phyloP scores from a whole-genome alignment of 2,888 invertebrate species.

The Lepidochrysops patricia region DNA sequence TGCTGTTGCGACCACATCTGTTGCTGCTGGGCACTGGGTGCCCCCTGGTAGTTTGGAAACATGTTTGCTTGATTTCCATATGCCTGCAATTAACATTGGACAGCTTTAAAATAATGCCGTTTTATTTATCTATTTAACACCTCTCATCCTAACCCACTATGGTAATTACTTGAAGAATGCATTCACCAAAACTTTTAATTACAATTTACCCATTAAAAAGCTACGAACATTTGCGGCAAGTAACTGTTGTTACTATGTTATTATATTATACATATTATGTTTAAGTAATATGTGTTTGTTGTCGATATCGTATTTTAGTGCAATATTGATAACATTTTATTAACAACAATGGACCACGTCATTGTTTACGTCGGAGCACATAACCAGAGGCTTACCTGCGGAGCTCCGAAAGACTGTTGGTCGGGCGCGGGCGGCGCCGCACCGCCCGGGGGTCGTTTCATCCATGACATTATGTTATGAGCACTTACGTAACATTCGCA shows the following conservation, averaged over 20 bases:
- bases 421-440: slow-evolving; percentile 41
- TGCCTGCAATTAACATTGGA: slow-evolving; percentile 39
- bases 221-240: too few species aligned
- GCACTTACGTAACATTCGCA: slow-evolving; percentile 68
- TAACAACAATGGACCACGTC: slow-evolving; percentile 52
- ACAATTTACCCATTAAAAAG: too few species aligned
- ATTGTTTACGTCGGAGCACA: slow-evolving; percentile 55
- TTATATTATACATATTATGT: too few species aligned
- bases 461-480: slow-evolving; percentile 66
- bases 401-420: slow-evolving; percentile 43
- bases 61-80: slow-evolving; percentile 51
- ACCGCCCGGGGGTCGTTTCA: slow-evolving; percentile 51
- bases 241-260: too few species aligned
- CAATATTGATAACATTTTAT: slow-evolving; percentile 29
- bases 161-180: too few species aligned
- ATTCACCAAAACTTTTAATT: too few species aligned
- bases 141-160: too few species aligned
- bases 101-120: background rate
- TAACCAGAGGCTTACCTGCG: slow-evolving; percentile 58
- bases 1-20: slow-evolving; percentile 48
- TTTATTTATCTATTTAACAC: too few species aligned
- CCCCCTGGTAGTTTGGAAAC: slow-evolving; percentile 48
- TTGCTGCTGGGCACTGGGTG: slow-evolving; percentile 34
- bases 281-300: background rate
- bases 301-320: background rate